Evolutionary conservation across 2,888 invertebrate genomes (phyloP), one percentile per base, ranked within the genome.

Genomic region (Dasysyrphus albostriatus): DNA sequence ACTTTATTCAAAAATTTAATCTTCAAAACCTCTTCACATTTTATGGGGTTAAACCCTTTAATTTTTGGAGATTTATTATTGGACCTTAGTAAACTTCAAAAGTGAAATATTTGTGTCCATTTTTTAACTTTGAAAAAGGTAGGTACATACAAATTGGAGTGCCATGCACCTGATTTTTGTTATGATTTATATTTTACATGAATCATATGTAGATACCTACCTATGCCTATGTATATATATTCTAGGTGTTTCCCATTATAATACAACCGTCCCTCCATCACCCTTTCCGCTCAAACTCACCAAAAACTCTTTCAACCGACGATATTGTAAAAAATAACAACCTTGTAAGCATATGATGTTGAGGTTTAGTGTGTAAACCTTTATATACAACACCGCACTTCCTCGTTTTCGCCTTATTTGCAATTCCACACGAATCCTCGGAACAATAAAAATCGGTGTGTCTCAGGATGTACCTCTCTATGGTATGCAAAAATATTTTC

Each of bases 401-500:
- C 42, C 65, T 59, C 34, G 61, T 39, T 76, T 47, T 44, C 54
- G 51, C 19, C 84, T 81, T 82, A 78, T 82, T 87, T 87, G 77
- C 24, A 49, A 87, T 82, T 87, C 87, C 47, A 65, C 65, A 82
- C 74, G 74, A 70, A 58, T 87, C 74, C 34, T 65, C 42, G 51
- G 63, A 82, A 87, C 83, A 87, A 87, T 87, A 87, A 87, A 87
- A 83, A 75, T 87, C 83, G 83, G 74, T 83, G 85, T 87, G 82
- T 85, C 81, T 82, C 85, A 74, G 73, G 78, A 81, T 74, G 65
- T 78, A 56, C n/a, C 49, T 32, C n/a, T 9, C n/a, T 19, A 32
- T 12, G 58, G 63, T 87, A 87, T 87, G 87, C 87, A 83, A 87
- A 82, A 82, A 79, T 83, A 87, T 87, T 74, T 78, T 72, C 75